These are phyloP conservation scores for Cryptus armator DNA, from an alignment of 2,888 invertebrate species.

Conservation along the genomic window DNA sequence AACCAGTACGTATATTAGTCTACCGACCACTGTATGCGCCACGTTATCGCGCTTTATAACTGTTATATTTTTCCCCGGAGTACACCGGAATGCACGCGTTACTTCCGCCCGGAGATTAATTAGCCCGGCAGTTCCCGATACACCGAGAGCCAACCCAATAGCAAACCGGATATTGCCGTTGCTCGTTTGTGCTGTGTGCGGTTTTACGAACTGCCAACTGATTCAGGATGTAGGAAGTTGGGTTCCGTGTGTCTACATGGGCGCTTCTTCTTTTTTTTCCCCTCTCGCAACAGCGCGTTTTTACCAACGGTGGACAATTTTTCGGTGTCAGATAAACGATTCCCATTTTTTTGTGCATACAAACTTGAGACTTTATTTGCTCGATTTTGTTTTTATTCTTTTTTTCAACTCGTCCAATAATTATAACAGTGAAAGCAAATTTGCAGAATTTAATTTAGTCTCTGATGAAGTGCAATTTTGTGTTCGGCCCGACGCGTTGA, in stretches of 20 bases:
- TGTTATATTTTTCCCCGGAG: constrained; percentile 58
- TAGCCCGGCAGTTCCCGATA: constrained; percentile 68
- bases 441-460: background rate
- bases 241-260: constrained; percentile 22
- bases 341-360: constrained; percentile 28
- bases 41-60: constrained; percentile 64
- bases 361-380: background rate
- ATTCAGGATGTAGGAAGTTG: constrained; percentile 49
- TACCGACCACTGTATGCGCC: constrained; percentile 17
- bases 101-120: constrained; percentile 67
- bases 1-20: constrained; percentile 55
- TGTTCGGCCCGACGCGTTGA: background rate
- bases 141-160: constrained; percentile 53
- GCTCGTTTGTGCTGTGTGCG: constrained; percentile 39
- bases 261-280: constrained; percentile 15
- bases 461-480: background rate
- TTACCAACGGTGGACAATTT: constrained; percentile 45
- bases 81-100: constrained; percentile 56
- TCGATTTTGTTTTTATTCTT: constrained; percentile 3
- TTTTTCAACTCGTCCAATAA: constrained; percentile 11
- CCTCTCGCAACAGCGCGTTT: background rate
- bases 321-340: constrained; percentile 51
- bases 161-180: constrained; percentile 61
- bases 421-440: background rate
- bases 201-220: constrained; percentile 53